Conservation (phyloP, 2,113 vertebrate genomes). For the Rousettus leschenaultii region DNA sequence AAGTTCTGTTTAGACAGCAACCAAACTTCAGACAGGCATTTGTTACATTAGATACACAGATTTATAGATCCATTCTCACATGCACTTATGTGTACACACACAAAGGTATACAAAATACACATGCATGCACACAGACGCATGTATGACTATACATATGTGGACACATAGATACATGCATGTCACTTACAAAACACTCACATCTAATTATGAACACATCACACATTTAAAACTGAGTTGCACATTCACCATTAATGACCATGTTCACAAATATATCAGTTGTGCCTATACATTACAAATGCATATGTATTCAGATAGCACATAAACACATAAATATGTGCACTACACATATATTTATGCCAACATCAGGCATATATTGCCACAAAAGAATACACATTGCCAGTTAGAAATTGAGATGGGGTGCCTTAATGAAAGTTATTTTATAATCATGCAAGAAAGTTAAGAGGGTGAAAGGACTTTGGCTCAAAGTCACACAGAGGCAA, state of each 20-base stretch:
- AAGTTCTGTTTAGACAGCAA: not conserved
- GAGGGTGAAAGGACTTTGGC: not conserved
- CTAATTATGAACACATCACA: not conserved
- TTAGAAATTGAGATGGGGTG: not conserved
- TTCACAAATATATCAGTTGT: not conserved
- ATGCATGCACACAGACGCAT: not conserved
- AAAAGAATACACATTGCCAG: not conserved
- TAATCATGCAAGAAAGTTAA: not conserved
- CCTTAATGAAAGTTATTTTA: not conserved
- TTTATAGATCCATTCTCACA: not conserved
- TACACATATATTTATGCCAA: not conserved
- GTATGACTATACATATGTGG: not conserved
- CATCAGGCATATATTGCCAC: not conserved
- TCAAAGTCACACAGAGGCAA: not conserved
- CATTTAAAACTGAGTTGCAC: not conserved
- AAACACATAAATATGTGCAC: fast-evolving
- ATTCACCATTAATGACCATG: not conserved
- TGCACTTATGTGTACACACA: too few relatives aligned
- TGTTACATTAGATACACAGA: not conserved
- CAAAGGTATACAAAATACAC: not conserved
- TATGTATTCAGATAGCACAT: not conserved
- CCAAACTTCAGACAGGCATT: not conserved
- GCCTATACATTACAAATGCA: not conserved
- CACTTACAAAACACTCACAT: not conserved
- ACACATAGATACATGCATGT: not conserved